Conservation (phyloP, 2,113 vertebrate species). For the Fulica atra region DNA sequence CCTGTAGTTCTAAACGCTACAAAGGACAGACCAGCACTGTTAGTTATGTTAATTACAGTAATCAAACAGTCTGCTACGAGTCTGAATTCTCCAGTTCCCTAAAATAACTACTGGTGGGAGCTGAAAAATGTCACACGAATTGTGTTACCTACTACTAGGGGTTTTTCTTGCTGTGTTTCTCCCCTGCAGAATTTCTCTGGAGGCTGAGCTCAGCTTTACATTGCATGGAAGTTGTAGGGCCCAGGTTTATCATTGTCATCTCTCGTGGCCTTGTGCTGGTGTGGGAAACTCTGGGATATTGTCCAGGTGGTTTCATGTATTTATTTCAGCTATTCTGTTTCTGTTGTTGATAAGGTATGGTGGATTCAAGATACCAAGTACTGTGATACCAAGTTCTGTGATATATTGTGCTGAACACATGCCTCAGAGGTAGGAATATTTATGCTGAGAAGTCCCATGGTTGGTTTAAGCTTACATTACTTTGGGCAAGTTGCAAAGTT, state of each 20-base stretch:
- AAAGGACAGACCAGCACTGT: not conserved
- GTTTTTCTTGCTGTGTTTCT: not conserved
- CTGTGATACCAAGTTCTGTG: not conserved
- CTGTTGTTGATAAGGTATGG: not conserved
- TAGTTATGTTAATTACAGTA: not conserved
- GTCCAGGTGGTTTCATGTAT: not conserved
- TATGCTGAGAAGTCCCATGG: not conserved
- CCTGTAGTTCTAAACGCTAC: not conserved
- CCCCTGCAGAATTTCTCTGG: not conserved
- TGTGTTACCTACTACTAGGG: not conserved
- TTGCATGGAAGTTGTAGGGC: not conserved
- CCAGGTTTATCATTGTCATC: fast-evolving
- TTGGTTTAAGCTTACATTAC: not conserved
- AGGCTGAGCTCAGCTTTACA: not conserved
- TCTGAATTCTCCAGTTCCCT: not conserved
- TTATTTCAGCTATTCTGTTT: not conserved
- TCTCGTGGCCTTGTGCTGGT: not conserved
- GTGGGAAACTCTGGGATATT: not conserved
- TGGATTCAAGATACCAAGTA: not conserved
- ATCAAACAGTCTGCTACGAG: not conserved
- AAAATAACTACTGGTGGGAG: not conserved
- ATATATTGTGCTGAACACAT: not conserved
- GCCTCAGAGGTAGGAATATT: not conserved
- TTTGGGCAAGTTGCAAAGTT: not conserved
- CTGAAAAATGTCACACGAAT: not conserved